Base-by-base conservation (phyloP, 2,113 vertebrate genomes). In the Zosterops pallidus region DNA sequence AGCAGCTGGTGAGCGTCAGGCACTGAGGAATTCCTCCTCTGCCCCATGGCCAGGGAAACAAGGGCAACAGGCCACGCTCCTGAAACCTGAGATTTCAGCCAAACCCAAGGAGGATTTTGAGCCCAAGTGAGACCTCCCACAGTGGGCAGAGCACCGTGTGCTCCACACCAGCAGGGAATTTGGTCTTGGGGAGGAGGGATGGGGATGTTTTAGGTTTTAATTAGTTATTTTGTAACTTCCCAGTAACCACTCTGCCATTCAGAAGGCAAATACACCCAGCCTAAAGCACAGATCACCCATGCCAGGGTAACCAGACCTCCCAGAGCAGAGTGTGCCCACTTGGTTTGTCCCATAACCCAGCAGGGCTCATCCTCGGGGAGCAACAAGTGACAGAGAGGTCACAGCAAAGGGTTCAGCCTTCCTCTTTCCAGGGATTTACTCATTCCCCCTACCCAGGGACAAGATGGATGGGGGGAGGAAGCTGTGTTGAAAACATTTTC, bases 21-120 rank as follows among this genome's bases (percentile, higher is more conserved):
- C 33, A 1, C 75, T 35, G 71, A 83, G 47, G 46, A 95, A 96
- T 94, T 83, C 87, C 82, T 81, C 20, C 92, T 44, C 4, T 0
- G 83, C 70, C 90, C 82, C 67, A 41, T 4, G 31, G 79, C 64
- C 6, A 7, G 56, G 78, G 47, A 77, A 90, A 68, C 9, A 26
- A 91, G 85, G 65, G 65, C 94, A 69, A 4, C 65, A 82, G 86
- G 81, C 83, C 77, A 37, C 0, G 1, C 63, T 94, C 82, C 79
- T 74, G 93, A 94, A 96, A 95, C 56, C 64, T 60, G 93, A 96
- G 91, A 95, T 55, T 56, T 35, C 81, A 42, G 53, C 57, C 14
- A 69, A 87, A 80, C 14, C 82, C 87, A 22, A 29, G 37, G 62
- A 53, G 79, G 84, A 85, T 83, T 90, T 8, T 18, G 63, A 86